Evolutionary conservation across 1,140 invertebrate genomes (phyloP).

Genomic region (Orussus abietinus): DNA sequence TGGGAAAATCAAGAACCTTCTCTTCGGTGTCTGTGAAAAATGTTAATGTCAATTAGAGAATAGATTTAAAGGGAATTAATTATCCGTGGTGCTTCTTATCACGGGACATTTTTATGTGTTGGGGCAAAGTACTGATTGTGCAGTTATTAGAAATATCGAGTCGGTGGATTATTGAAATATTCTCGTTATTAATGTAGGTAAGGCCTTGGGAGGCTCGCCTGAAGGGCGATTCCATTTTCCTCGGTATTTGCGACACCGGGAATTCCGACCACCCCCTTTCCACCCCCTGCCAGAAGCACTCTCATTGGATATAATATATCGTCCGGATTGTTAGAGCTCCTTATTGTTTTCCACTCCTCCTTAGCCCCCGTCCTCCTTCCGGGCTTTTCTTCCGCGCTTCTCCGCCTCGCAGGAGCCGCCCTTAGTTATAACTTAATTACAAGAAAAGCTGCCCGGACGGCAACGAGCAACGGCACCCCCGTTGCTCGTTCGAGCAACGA

Average conservation of each 20-base stretch:
- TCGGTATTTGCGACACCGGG: constrained; percentile 14
- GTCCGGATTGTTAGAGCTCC: constrained; percentile 44
- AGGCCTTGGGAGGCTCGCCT: too few species aligned
- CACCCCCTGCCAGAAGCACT: constrained; percentile 42
- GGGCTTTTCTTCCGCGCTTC: constrained; percentile 8
- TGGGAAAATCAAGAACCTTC: too few species aligned
- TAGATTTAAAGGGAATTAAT: too few species aligned
- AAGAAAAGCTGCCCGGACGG: constrained; percentile 42
- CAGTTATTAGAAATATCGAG: too few species aligned
- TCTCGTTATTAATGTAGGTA: too few species aligned
- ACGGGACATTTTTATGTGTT: too few species aligned
- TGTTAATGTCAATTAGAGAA: too few species aligned
- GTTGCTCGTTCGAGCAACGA: constrained; percentile 12
- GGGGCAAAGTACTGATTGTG: too few species aligned
- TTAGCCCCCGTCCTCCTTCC: constrained; percentile 20
- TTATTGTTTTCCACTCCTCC: constrained; percentile 52
- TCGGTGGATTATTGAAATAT: too few species aligned
- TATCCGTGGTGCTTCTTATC: too few species aligned
- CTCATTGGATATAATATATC: constrained; percentile 50
- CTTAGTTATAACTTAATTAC: constrained; percentile 54
- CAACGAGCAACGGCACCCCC: constrained; percentile 18
- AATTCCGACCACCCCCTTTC: constrained; percentile 12
- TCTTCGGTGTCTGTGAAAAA: too few species aligned
- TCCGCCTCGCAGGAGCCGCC: constrained; percentile 16
- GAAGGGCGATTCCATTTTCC: too few species aligned